Conservation (phyloP, 1,140 invertebrate species). For the Bicyclus anynana region DNA sequence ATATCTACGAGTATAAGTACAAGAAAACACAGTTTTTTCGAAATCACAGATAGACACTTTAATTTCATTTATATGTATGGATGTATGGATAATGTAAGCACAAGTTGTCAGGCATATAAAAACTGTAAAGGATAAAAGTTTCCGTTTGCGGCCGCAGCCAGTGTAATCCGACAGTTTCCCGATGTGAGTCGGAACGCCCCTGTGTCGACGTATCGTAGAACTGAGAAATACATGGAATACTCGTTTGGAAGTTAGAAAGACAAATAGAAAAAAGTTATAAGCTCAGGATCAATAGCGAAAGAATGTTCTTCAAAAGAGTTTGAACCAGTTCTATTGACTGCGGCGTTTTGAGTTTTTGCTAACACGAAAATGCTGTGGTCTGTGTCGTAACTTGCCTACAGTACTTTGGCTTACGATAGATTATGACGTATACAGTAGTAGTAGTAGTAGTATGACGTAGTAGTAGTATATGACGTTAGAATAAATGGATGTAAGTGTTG, state of each 20-base stretch:
- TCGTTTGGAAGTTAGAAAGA: conserved; percentile 24
- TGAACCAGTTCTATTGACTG: not conserved
- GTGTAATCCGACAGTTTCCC: conserved; percentile 49
- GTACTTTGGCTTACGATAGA: too few relatives aligned
- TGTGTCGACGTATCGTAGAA: conserved; percentile 30
- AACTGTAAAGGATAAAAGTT: conserved; percentile 44
- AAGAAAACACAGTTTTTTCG: too few relatives aligned
- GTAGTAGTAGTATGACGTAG: too few relatives aligned
- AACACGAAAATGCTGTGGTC: too few relatives aligned
- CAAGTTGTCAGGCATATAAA: conserved; percentile 34
- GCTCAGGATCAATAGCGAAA: conserved; percentile 1
- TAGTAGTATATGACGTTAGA: too few relatives aligned
- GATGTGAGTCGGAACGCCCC: conserved; percentile 32
- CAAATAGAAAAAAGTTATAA: conserved; percentile 20
- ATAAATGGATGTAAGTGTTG: too few relatives aligned
- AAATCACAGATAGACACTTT: too few relatives aligned
- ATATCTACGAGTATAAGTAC: too few relatives aligned
- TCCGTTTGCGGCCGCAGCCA: conserved; percentile 36
- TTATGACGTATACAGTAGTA: too few relatives aligned
- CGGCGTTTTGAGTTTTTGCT: too few relatives aligned
- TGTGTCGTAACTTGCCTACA: too few relatives aligned
- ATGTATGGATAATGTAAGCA: conserved; percentile 38
- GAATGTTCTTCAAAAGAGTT: not conserved
- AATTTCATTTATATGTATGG: too few relatives aligned
- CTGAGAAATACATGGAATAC: conserved; percentile 25